Percentiles rank a stretch among this genome's conserved stretches.
phyloP scores from a whole-genome alignment of 2,797 vertebrate genomes.

The Mergus octosetaceus region DNA sequence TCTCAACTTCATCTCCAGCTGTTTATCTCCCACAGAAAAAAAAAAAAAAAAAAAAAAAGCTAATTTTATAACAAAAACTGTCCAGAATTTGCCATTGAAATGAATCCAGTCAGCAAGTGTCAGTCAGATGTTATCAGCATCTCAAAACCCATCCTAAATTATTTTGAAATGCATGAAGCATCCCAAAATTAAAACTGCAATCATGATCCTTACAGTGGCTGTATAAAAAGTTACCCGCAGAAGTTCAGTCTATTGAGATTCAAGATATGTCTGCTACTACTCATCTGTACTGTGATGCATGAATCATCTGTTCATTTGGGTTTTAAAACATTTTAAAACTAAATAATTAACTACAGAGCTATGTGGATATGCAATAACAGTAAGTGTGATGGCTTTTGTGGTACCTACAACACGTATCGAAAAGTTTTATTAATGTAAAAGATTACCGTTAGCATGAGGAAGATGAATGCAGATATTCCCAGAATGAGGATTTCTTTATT shows the following conservation, averaged over 20 bases:
- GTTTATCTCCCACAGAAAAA: neutral
- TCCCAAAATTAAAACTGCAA: neutral
- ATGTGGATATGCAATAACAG: neutral
- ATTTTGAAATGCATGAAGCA: neutral
- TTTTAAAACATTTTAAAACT: neutral
- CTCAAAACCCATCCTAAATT: conserved; percentile 3
- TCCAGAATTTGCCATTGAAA: neutral
- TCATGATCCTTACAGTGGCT: neutral
- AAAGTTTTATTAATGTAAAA: neutral
- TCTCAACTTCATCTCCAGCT: neutral
- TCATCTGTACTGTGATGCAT: neutral
- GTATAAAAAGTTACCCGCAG: neutral
- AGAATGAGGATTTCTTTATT: conserved; percentile 95
- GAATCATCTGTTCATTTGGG: neutral
- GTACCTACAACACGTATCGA: neutral
- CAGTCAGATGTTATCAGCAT: neutral
- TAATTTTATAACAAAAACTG: neutral
- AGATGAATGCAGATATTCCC: conserved; percentile 92
- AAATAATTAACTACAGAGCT: neutral
- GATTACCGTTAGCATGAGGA: conserved; percentile 92
- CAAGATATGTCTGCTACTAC: neutral
- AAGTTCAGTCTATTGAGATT: neutral
- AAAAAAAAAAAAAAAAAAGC: neutral
- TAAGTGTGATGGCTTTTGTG: neutral
- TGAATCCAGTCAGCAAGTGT: neutral